Conservation (phyloP, 2,113 vertebrate genomes). For the Oreocharis arfaki region DNA sequence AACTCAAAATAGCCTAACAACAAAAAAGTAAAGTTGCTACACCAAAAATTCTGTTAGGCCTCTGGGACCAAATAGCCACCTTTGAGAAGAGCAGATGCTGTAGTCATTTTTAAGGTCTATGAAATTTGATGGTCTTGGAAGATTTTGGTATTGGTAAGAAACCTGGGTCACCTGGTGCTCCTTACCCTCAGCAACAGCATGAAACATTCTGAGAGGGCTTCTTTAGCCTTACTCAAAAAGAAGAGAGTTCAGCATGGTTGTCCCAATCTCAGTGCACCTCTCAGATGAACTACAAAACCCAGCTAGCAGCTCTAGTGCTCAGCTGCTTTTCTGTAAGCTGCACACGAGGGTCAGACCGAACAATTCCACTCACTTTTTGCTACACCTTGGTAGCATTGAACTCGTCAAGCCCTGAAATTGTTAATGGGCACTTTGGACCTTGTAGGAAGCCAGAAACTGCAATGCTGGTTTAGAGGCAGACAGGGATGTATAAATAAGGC, state of each 20-base stretch:
- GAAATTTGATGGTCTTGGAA: neutral
- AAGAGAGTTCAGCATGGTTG: neutral
- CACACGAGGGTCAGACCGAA: neutral
- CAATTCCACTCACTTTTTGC: neutral
- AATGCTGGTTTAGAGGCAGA: neutral
- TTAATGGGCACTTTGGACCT: neutral
- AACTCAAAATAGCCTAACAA: neutral
- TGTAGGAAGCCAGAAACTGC: conserved; percentile 15
- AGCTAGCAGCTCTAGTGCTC: neutral
- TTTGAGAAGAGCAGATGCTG: neutral
- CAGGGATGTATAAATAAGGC: conserved; percentile 43
- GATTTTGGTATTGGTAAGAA: neutral
- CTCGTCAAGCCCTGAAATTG: neutral
- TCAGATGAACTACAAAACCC: neutral
- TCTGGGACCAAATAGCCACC: neutral
- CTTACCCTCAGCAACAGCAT: neutral
- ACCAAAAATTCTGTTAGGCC: neutral
- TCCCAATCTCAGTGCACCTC: neutral
- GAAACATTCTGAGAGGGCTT: neutral
- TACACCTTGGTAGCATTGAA: neutral
- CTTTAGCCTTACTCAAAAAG: neutral
- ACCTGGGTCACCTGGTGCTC: neutral
- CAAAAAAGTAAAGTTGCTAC: neutral
- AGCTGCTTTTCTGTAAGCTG: neutral
- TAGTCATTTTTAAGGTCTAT: neutral